Evolutionary conservation across 1,140 invertebrate species (phyloP).

Genomic region (Apis laboriosa): DNA sequence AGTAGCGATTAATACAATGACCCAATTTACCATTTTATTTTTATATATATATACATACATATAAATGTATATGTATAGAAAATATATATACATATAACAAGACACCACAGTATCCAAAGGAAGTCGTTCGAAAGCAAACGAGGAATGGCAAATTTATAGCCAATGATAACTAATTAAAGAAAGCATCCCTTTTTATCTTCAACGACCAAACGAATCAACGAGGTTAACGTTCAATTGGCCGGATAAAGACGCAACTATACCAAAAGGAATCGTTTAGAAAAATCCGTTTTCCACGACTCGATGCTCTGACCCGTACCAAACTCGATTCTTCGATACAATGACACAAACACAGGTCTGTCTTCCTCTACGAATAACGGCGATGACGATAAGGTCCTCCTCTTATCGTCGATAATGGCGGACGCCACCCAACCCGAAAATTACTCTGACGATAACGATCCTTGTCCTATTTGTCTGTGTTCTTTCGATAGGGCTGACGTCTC

Average conservation of each 20-base stretch:
- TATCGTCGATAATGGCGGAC: constrained; percentile 46
- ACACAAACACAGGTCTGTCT: constrained; percentile 56
- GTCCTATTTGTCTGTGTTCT: constrained; percentile 73
- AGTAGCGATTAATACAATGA: background rate
- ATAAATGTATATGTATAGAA: too few species aligned
- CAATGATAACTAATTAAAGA: background rate
- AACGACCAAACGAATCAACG: constrained; percentile 8
- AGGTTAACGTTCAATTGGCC: constrained; percentile 47
- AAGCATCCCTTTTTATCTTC: background rate
- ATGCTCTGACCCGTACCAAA: constrained; percentile 23
- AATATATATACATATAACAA: background rate
- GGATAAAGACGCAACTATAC: constrained; percentile 38
- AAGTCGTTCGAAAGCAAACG: background rate
- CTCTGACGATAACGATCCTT: constrained; percentile 54
- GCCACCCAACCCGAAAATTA: constrained; percentile 30
- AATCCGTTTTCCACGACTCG: background rate
- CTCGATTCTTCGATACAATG: constrained; percentile 26
- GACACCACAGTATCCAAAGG: background rate
- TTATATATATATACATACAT: background rate
- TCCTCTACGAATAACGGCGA: constrained; percentile 60
- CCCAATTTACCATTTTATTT: too few species aligned
- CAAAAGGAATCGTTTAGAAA: constrained; percentile 32
- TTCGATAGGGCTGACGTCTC: constrained; percentile 74
- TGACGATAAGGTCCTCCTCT: constrained; percentile 44
- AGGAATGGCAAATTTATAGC: background rate